Evolutionary conservation across 1,140 invertebrate genomes (phyloP), one percentile per base, ranked within the genome.

Genomic region (Antheraea pernyi): DNA sequence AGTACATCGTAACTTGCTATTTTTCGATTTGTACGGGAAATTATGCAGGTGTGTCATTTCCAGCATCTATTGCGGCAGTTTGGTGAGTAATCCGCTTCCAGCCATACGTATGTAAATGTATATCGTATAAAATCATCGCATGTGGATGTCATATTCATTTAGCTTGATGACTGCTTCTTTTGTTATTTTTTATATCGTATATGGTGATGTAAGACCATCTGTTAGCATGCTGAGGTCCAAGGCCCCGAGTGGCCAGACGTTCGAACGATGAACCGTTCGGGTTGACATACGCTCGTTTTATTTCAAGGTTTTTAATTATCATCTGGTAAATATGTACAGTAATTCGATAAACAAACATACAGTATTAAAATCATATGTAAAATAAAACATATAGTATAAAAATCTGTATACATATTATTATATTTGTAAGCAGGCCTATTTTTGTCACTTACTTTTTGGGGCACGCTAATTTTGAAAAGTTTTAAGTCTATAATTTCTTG

Each of bases 1-100:
- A 72, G 83, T 79, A 80, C 77, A n/a, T 59, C 65, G 58, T 84
- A 81, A 80, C 78, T 82, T 74, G 65, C 70, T 75, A 77, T 82
- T 84, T 80, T 72, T 85, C 79, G 77, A 79, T 84, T 85, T 89
- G 75, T 84, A 80, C 79, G 81, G 77, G 78, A 78, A 87, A 91
- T 88, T 85, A 93, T 93, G 92, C 92, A 93, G 86, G 92, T 93
- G 88, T 93, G 92, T 89, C 92, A 93, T 92, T 93, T 93, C 90
- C 92, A 93, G 84, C 92, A 93, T 77, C 92, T 93, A 61, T 78
- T 93, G 77, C 83, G 90, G 80, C 92, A 92, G 81, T 91, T 92
- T 86, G 92, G 92, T 93, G 85, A 93, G 92, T 93, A 89, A 67
- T 65, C 11, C 67, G 73, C 74, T 75, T 11, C 39, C 11, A 42